Percentiles rank a stretch among this genome's conserved stretches.
Evolutionary conservation across 2,113 vertebrate genomes (phyloP).

Genomic region (Bubalus kerabau): DNA sequence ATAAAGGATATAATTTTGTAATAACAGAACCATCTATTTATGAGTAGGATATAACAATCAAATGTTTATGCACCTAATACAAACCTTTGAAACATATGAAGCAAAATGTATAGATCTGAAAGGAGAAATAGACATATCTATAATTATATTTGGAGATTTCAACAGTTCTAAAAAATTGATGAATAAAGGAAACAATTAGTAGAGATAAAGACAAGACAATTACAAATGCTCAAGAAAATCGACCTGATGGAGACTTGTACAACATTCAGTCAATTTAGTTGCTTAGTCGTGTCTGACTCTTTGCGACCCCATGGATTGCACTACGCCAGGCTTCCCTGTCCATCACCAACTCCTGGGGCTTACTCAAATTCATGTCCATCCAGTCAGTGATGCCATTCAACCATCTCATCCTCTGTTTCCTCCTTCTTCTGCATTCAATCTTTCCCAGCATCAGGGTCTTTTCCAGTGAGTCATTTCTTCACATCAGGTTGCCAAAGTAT

Average conservation of each 20-base stretch:
- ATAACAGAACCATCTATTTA: neutral
- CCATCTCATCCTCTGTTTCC: neutral
- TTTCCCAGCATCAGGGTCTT: neutral
- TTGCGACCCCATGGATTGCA: neutral
- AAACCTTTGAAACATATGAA: neutral
- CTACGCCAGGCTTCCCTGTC: neutral
- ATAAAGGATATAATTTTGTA: neutral
- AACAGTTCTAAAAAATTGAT: neutral
- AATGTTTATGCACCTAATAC: neutral
- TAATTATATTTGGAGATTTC: neutral
- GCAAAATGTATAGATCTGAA: neutral
- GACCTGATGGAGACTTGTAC: neutral
- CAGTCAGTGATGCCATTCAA: neutral
- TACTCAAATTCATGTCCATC: neutral
- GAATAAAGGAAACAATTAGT: neutral
- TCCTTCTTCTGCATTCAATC: neutral
- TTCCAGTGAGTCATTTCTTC: neutral
- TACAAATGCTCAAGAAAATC: neutral
- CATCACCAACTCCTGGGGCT: neutral
- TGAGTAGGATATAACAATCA: neutral
- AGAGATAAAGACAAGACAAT: neutral
- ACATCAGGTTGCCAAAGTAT: neutral
- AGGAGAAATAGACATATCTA: neutral
- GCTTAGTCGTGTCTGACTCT: accelerated
- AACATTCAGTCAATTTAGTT: neutral